Evolutionary conservation across 2,888 invertebrate genomes (phyloP).

Genomic region (Volucella inanis): DNA sequence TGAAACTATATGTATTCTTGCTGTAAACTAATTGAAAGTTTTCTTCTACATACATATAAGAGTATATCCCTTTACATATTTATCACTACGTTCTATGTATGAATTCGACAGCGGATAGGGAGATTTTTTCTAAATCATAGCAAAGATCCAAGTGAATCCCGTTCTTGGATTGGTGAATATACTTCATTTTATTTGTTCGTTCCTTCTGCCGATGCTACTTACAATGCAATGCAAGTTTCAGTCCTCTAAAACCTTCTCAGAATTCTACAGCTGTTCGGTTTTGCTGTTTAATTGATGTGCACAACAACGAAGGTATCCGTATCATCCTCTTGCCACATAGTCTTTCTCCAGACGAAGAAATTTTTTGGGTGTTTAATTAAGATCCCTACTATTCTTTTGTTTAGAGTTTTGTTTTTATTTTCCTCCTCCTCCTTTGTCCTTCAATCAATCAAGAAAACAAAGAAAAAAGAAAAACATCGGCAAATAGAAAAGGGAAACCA

Average conservation of each 20-base stretch:
- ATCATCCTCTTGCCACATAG: neutral
- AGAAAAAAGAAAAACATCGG: neutral
- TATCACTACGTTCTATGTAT: constrained; percentile 55
- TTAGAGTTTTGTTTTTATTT: constrained; percentile 6
- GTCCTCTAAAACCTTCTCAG: neutral
- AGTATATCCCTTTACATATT: constrained; percentile 15
- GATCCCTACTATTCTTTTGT: constrained; percentile 43
- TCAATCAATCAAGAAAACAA: constrained; percentile 43
- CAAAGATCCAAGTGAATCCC: constrained; percentile 43
- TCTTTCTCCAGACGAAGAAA: constrained; percentile 3
- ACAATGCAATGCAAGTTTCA: constrained; percentile 59
- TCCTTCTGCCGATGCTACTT: constrained; percentile 49
- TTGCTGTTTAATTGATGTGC: constrained; percentile 69
- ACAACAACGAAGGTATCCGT: constrained; percentile 24
- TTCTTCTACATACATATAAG: constrained; percentile 15
- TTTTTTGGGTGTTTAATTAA: constrained; percentile 65
- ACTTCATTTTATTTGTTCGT: constrained; percentile 48
- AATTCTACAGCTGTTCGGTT: constrained; percentile 49
- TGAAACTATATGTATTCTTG: constrained; percentile 33
- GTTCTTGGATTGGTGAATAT: constrained; percentile 40
- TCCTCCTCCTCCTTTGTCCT: constrained; percentile 5
- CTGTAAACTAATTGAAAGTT: constrained; percentile 73
- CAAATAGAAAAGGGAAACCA: neutral
- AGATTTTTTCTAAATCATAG: constrained; percentile 31
- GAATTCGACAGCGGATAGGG: neutral